Percentiles rank a stretch among this genome's conserved stretches.
Conservation (phyloP, 2,797 vertebrate species). For the Euthynnus affinis region DNA sequence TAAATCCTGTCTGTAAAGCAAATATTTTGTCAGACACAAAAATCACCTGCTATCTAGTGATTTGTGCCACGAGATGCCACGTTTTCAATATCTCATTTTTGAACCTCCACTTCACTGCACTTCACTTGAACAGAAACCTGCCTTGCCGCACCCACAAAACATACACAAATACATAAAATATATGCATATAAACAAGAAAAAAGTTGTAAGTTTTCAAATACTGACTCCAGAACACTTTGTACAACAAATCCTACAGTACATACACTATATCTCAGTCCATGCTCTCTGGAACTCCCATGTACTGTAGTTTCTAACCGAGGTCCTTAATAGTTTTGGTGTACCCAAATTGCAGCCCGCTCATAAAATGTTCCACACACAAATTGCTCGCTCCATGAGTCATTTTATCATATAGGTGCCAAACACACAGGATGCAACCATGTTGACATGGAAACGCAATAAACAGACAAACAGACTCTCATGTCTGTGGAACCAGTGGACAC, state of each 20-base stretch:
- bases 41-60: not conserved
- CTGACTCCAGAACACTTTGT: not conserved
- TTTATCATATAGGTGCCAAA: constrained; percentile 70
- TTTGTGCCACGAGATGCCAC: not conserved
- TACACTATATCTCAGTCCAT: not conserved
- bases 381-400: constrained; percentile 76
- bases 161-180: not conserved
- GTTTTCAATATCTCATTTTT: not conserved
- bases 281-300: constrained; percentile 39
- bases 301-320: constrained; percentile 47
- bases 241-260: constrained; percentile 11
- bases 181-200: not conserved
- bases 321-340: constrained; percentile 77
- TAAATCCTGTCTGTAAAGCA: not conserved
- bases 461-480: constrained; percentile 55
- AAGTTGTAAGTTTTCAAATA: not conserved
- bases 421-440: constrained; percentile 68
- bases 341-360: constrained; percentile 80
- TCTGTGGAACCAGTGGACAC: not conserved
- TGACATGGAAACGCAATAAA: constrained; percentile 76
- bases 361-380: constrained; percentile 82
- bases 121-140: not conserved
- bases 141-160: not conserved
- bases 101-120: not conserved
- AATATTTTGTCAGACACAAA: not conserved